Conservation (phyloP, 2,797 vertebrate species). For the Eospalax fontanierii region DNA sequence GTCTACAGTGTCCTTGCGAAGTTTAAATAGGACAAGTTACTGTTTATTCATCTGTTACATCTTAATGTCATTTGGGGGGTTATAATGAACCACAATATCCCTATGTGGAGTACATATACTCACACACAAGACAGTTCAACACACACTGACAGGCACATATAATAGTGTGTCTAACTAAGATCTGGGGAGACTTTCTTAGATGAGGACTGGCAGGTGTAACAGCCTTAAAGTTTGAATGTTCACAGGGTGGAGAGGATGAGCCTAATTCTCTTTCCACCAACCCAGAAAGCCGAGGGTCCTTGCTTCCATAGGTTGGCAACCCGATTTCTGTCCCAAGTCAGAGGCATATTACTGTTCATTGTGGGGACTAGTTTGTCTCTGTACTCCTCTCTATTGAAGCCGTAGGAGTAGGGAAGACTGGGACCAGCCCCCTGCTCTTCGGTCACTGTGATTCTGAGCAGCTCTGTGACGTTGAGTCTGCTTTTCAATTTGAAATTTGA, state of each 20-base stretch:
- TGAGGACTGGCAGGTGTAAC: not conserved
- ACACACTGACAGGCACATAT: not conserved
- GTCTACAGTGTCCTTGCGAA: not conserved
- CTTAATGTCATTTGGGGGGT: not conserved
- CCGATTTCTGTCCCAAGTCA: not conserved
- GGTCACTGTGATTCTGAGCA: not conserved
- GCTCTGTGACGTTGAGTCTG: not conserved
- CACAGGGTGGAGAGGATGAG: not conserved
- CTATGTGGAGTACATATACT: too few relatives aligned
- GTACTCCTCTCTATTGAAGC: not conserved
- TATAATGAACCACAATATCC: not conserved
- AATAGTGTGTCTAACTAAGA: too few relatives aligned
- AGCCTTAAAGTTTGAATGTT: not conserved
- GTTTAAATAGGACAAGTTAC: not conserved
- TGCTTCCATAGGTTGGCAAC: too few relatives aligned
- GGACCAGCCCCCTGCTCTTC: not conserved
- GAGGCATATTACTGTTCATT: not conserved
- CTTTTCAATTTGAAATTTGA: not conserved
- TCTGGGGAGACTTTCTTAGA: not conserved
- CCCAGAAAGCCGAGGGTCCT: not conserved
- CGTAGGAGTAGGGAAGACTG: not conserved
- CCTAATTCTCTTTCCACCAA: not conserved
- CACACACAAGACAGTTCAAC: not conserved
- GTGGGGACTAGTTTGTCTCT: not conserved
- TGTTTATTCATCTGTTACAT: not conserved